Conservation (phyloP, 2,113 vertebrate species). For the Cynopterus brachyotis region DNA sequence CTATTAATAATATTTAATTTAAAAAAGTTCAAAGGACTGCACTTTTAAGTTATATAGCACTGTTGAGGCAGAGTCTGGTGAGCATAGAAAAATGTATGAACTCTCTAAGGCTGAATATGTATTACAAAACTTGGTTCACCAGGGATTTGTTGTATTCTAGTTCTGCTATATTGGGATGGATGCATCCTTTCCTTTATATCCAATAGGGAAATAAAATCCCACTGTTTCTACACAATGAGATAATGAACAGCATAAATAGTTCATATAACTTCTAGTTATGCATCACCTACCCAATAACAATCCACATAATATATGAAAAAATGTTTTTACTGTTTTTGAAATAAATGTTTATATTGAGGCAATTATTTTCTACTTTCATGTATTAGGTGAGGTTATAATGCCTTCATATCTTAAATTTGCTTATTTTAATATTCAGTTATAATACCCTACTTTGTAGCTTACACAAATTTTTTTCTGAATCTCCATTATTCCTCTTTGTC, state of each 20-base stretch:
- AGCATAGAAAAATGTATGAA: background rate
- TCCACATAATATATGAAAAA: conserved; percentile 62
- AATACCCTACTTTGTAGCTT: conserved; percentile 5
- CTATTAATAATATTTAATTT: background rate
- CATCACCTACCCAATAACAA: conserved; percentile 62
- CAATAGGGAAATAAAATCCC: conserved; percentile 65
- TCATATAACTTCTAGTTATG: conserved; percentile 63
- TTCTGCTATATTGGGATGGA: conserved; percentile 53
- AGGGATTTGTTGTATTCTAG: background rate
- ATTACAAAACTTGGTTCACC: conserved; percentile 31
- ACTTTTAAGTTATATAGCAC: background rate
- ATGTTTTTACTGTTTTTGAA: conserved; percentile 59
- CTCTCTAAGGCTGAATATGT: conserved; percentile 9
- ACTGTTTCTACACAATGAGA: conserved; percentile 53
- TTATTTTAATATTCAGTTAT: conserved; percentile 63
- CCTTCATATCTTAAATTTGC: conserved; percentile 60
- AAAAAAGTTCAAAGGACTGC: background rate
- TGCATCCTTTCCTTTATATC: conserved; percentile 61
- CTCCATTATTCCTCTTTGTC: conserved; percentile 19
- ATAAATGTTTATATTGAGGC: conserved; percentile 65
- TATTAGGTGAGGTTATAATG: conserved; percentile 53
- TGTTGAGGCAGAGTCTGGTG: background rate
- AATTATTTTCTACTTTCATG: conserved; percentile 55
- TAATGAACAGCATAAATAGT: conserved; percentile 74
- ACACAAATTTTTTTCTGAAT: conserved; percentile 20